A percentile compares a stretch with the other conserved stretches of the same genome.
These are phyloP conservation scores for Athene noctua DNA, from an alignment of 2,113 vertebrate genomes.

Conservation along the genomic window DNA sequence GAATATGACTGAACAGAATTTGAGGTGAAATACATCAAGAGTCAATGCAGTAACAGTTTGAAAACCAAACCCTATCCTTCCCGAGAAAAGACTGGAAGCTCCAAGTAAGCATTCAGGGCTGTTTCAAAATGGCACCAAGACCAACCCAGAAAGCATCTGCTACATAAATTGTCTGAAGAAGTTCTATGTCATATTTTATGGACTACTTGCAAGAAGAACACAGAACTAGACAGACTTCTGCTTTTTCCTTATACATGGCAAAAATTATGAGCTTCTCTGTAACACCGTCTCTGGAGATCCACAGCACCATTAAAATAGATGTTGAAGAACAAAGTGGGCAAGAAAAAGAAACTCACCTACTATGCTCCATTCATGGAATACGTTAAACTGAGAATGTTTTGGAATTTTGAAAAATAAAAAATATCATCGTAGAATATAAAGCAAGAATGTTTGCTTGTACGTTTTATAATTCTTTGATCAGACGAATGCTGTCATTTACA, in stretches of 20 bases:
- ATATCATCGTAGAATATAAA: neutral
- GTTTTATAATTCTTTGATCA: neutral
- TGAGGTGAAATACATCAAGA: neutral
- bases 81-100: neutral
- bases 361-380: neutral
- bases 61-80: neutral
- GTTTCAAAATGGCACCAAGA: neutral
- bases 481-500: neutral
- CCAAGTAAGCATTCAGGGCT: neutral
- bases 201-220: neutral
- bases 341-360: neutral
- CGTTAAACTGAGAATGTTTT: neutral
- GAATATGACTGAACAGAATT: fast-evolving
- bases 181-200: neutral
- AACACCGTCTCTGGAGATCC: neutral
- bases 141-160: neutral
- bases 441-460: neutral
- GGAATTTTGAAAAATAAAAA: neutral
- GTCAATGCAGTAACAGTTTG: neutral
- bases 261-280: neutral
- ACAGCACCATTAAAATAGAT: neutral
- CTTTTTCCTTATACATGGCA: neutral
- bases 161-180: neutral
- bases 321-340: neutral
- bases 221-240: neutral